Evolutionary conservation across 1,140 invertebrate genomes (phyloP), one percentile per base, ranked within the genome.

Genomic region (Acromyrmex echinatior): DNA sequence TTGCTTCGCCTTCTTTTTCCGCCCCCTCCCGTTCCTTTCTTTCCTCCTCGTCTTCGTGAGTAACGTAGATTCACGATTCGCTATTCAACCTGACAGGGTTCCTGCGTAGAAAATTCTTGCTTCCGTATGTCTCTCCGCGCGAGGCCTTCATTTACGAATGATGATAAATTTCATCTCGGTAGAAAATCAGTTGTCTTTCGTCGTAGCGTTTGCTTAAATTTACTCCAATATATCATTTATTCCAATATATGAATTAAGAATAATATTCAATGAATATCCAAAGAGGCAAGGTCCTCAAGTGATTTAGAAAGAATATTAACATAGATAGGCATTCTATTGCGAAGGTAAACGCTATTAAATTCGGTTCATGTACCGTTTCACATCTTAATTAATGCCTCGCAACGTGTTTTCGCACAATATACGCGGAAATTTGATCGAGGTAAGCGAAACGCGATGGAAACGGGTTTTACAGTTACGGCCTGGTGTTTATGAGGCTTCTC

Each of bases 401-500:
- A 49, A 68, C 39, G 39, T 70, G 84, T 68, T 81, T 60, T 60
- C 68, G 28, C 74, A 58, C 60, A 25, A 45, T 65, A 16, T 82
- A 60, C 53, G 62, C 51, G 71, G 63, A 71, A 63, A 88, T 73
- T 62, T 49, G 51, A 84, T 66, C 58, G 73, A 73, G 80, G 73
- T 78, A 85, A 88, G 87, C 87, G 88, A 88, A 86, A 89, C 73
- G 73, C 82, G 76, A 81, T 88, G 65, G 56, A 89, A 90, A 92
- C 92, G 91, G 87, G 91, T 93, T 94, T 94, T 93, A 94, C 93
- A 93, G 92, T 94, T 94, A 93, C 90, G 92, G 87, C 87, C 81
- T 89, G 25, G 76, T 90, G 92, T 94, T 94, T 93, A 94, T 93
- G 93, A 94, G 89, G 80, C 51, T 39, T 10, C 25, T 28, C 71